phyloP scores from a whole-genome alignment of 2,888 invertebrate species.

The Oligia latruncula region DNA sequence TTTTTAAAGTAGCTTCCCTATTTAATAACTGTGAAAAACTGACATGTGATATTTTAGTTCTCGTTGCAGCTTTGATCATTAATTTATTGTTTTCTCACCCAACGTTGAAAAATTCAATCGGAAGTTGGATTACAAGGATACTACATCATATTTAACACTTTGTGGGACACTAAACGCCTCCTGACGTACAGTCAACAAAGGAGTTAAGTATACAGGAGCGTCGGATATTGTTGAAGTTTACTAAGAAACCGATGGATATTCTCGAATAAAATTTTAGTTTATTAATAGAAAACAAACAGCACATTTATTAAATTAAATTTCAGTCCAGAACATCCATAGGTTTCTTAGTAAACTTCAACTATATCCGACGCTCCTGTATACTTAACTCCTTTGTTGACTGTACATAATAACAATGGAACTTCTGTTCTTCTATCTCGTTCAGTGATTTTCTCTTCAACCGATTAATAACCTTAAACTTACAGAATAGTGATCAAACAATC shows the following conservation, averaged over 20 bases:
- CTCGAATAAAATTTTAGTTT: too few species aligned
- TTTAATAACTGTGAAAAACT: neutral
- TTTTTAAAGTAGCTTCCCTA: neutral
- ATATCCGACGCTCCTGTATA: too few species aligned
- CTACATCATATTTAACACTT: neutral
- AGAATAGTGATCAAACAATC: neutral
- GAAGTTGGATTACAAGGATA: neutral
- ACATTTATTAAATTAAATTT: too few species aligned
- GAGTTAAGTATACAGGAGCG: too few species aligned
- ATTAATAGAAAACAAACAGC: too few species aligned
- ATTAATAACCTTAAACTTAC: neutral
- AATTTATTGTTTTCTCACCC: neutral
- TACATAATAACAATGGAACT: neutral
- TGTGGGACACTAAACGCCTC: neutral
- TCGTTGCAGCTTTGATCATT: neutral
- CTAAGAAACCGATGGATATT: too few species aligned
- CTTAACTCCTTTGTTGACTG: too few species aligned
- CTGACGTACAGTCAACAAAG: too few species aligned
- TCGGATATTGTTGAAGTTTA: too few species aligned
- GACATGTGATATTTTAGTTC: neutral
- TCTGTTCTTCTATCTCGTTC: neutral
- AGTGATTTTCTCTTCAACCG: neutral
- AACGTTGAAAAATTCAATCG: neutral
- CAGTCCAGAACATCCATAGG: too few species aligned
- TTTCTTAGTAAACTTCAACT: too few species aligned